Base-by-base conservation (phyloP, 2,888 invertebrate species). In the Encarsia formosa region DNA sequence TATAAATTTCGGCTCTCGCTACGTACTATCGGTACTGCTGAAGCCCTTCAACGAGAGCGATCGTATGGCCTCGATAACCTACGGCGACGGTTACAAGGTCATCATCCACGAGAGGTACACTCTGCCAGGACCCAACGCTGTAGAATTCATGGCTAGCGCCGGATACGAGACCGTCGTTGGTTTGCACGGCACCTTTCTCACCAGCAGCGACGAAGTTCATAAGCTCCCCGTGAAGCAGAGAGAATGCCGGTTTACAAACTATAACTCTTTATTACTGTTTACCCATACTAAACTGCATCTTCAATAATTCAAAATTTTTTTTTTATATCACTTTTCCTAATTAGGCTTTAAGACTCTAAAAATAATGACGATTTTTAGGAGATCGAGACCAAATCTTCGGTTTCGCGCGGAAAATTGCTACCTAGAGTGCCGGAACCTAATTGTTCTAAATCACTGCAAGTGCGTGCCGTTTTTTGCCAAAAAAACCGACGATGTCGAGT, bases 391-490 rank as follows among this genome's bases (percentile, higher is more conserved):
- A 5, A 40, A 16, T 1, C 6, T 41, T 29, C 64, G 67, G 59
- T 66, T 61, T 58, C 46, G 59, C 13, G 47, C 70, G 58, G 61
- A 65, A 56, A 75, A 73, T 57, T 76, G 76, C 59, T 60, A 65
- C 35, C 59, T 63, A 0, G 63, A 65, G 49, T 73, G 71, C 52
- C 64, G 64, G 13, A 66, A 68, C 19, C 48, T 52, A 3, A 49
- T 57, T 20, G 59, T 65, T 13, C 56, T 53, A 20, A 49, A 58
- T 5, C 38, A 55, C 5, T 76, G 75, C 59, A 62, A 63, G 15
- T 75, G 75, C 56, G 55, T 69, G 0, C 73, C 73, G 1, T 73
- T 67, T 57, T 73, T 58, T 49, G 56, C 64, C 3, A 66, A 66
- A 40, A 24, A 58, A 13, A 57, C 65, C 58, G 40, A 59, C 24